phyloP scores from a whole-genome alignment of 2,888 invertebrate genomes.

The Dryococelus australis region DNA sequence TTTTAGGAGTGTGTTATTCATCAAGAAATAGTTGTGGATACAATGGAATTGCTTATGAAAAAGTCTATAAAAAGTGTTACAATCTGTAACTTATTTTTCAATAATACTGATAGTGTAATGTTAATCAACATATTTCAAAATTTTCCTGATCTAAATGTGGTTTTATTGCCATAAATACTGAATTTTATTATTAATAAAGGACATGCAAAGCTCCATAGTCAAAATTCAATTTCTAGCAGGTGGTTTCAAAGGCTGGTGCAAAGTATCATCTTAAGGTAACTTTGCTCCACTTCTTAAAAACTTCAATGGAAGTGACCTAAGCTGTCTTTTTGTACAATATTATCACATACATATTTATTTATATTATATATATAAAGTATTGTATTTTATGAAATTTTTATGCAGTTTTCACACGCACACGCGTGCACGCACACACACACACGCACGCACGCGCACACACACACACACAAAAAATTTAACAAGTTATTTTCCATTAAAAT shows the following conservation, averaged over 20 bases:
- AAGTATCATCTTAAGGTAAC: slow-evolving; percentile 1
- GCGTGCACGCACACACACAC: too few relatives aligned
- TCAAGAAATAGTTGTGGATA: not conserved
- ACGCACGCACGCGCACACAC: too few relatives aligned
- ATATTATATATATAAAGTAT: not conserved
- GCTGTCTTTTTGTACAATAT: not conserved
- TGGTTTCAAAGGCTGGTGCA: not conserved
- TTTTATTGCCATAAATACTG: not conserved
- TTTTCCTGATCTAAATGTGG: not conserved
- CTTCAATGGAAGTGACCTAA: not conserved
- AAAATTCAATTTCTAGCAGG: not conserved
- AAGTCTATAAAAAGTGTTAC: not conserved
- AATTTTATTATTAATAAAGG: not conserved
- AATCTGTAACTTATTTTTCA: not conserved
- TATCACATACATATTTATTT: not conserved
- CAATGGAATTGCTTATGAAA: not conserved
- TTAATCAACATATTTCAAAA: not conserved
- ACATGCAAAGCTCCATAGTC: not conserved
- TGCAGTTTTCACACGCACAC: too few relatives aligned
- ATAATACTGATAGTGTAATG: not conserved
- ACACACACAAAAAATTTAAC: too few relatives aligned
- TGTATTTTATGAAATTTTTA: too few relatives aligned
- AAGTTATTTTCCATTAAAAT: not conserved
- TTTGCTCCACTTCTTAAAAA: not conserved
- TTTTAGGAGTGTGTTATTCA: not conserved